Evolutionary conservation across 2,797 vertebrate genomes (phyloP).

Genomic region (Rhincodon typus): DNA sequence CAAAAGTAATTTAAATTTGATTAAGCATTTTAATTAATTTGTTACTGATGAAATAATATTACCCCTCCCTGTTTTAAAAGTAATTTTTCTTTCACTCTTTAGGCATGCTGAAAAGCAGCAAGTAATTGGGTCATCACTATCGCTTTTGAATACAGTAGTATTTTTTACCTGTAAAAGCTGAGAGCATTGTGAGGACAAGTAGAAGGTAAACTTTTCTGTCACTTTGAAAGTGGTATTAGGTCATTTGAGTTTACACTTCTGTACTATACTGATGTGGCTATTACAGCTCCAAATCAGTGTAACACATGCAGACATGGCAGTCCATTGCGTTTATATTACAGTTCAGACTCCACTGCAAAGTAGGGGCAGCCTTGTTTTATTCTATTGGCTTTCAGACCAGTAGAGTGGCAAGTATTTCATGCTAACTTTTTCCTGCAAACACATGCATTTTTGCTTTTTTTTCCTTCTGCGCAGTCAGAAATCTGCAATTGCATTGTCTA

Average conservation of each 20-base stretch:
- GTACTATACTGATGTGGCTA: neutral
- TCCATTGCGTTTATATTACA: neutral
- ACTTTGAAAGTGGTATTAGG: conserved; percentile 13
- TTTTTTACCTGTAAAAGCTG: conserved; percentile 16
- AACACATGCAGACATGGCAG: neutral
- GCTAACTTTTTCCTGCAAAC: neutral
- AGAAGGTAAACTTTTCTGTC: conserved; percentile 24
- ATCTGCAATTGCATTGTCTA: neutral
- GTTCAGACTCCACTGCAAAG: neutral
- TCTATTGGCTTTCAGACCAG: neutral
- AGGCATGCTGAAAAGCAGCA: conserved; percentile 31
- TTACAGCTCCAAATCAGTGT: neutral
- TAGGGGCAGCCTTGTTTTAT: neutral
- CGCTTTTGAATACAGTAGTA: neutral
- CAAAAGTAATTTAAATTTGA: neutral
- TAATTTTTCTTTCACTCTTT: neutral
- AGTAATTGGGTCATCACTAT: conserved; percentile 5
- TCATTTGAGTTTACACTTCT: neutral
- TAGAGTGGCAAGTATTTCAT: too few species aligned
- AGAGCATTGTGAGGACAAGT: neutral
- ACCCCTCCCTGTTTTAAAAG: neutral
- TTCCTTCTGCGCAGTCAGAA: neutral
- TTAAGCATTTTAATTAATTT: neutral
- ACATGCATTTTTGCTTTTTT: neutral
- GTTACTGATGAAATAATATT: neutral